These are phyloP conservation scores for Ischnus inquisitorius DNA, from an alignment of 2,888 invertebrate genomes.

Conservation along the genomic window DNA sequence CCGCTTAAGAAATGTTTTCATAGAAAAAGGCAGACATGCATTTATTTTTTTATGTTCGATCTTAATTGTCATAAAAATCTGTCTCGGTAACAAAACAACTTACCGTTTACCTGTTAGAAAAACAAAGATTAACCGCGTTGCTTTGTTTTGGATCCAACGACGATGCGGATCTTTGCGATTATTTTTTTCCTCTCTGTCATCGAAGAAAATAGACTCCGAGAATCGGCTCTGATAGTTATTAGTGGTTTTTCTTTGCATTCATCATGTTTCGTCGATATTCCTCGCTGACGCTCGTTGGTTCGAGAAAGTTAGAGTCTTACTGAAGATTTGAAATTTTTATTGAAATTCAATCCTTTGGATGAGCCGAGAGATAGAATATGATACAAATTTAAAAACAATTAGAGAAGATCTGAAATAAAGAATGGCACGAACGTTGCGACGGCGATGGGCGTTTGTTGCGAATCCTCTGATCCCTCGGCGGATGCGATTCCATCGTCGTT, in stretches of 20 bases:
- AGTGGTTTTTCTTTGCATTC: background rate
- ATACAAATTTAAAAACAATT: background rate
- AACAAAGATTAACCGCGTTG: background rate
- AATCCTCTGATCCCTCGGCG: slow-evolving; percentile 77
- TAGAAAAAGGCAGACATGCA: too few species aligned
- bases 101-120: too few species aligned
- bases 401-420: background rate
- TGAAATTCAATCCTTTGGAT: background rate
- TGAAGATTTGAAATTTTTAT: too few species aligned
- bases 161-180: background rate
- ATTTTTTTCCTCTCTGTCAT: background rate
- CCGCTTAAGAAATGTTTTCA: too few species aligned
- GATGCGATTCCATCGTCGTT: slow-evolving; percentile 79
- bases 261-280: background rate
- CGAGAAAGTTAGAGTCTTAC: too few species aligned
- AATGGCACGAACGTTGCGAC: background rate
- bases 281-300: background rate
- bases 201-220: background rate
- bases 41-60: too few species aligned
- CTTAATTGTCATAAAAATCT: too few species aligned
- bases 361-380: background rate
- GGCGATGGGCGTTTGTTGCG: slow-evolving; percentile 35
- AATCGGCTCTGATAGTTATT: background rate
- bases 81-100: too few species aligned
- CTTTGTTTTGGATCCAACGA: background rate